These are phyloP conservation scores for Disparrhopalites patrizii DNA, from an alignment of 2,888 invertebrate genomes.

Conservation along the genomic window DNA sequence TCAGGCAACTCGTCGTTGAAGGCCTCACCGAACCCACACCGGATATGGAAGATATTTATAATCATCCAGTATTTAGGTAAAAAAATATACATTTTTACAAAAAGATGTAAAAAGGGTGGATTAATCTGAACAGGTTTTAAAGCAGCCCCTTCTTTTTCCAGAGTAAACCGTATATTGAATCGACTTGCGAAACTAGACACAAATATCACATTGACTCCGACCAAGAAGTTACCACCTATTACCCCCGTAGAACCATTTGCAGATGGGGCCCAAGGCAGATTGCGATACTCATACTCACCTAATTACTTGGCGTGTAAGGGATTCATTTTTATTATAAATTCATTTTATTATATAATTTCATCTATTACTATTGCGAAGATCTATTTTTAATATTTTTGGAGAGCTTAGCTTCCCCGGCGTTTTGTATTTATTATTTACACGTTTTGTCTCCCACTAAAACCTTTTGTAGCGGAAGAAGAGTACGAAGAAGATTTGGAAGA, in stretches of 20 bases:
- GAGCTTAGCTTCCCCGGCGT: neutral
- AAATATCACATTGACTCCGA: neutral
- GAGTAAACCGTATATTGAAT: conserved; percentile 44
- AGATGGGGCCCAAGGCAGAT: neutral
- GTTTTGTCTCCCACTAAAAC: neutral
- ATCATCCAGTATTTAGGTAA: conserved; percentile 45
- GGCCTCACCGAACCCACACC: conserved; percentile 43
- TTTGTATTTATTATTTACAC: neutral
- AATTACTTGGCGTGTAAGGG: no score
- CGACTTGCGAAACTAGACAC: conserved; percentile 33
- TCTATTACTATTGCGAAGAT: conserved; percentile 10
- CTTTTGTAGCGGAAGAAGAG: neutral
- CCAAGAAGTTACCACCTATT: conserved; percentile 26
- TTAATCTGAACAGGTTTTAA: neutral
- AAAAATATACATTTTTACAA: neutral
- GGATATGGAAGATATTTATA: conserved; percentile 44
- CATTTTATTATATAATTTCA: no score
- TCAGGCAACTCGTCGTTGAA: conserved; percentile 42
- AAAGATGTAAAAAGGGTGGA: neutral
- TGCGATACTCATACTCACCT: neutral
- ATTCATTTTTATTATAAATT: no score
- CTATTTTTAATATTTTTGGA: conserved; percentile 11
- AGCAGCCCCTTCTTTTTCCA: neutral
- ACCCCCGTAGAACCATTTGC: conserved; percentile 30
- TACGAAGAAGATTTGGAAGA: conserved; percentile 9